Conservation (phyloP, 2,797 vertebrate species). For the Staurois parvus region DNA sequence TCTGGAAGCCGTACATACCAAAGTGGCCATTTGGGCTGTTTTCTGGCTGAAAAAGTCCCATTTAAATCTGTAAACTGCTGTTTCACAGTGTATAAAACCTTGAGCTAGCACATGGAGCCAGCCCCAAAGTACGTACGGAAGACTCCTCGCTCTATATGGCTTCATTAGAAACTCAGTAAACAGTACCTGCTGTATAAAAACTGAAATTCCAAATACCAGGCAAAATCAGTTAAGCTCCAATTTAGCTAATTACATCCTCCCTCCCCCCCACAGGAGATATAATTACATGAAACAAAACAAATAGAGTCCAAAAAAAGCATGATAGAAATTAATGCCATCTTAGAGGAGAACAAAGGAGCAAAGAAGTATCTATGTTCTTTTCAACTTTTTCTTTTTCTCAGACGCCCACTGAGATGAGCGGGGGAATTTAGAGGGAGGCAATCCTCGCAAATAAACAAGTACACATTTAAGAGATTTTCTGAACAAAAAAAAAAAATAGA, state of each 20-base stretch:
- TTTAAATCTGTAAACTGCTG: slow-evolving; percentile 42
- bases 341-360: slow-evolving; percentile 26
- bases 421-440: slow-evolving; percentile 19
- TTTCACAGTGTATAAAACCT: slow-evolving; percentile 17
- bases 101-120: slow-evolving; percentile 4
- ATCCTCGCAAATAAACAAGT: slow-evolving; percentile 23
- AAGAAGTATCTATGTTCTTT: slow-evolving; percentile 15
- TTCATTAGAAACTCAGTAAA: not conserved
- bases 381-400: slow-evolving; percentile 18
- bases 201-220: slow-evolving; percentile 10
- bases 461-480: slow-evolving; percentile 23
- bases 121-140: not conserved
- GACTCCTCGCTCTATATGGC: not conserved
- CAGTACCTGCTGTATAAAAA: not conserved
- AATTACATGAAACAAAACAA: slow-evolving; percentile 54
- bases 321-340: slow-evolving; percentile 19
- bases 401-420: slow-evolving; percentile 47
- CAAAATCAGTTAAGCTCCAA: slow-evolving; percentile 43
- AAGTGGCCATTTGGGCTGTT: slow-evolving; percentile 48
- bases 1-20: slow-evolving; percentile 19
- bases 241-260: slow-evolving; percentile 47
- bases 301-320: slow-evolving; percentile 26
- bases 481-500: slow-evolving; percentile 24
- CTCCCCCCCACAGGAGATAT: slow-evolving; percentile 47
- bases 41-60: slow-evolving; percentile 36